A percentile compares a stretch with the other conserved stretches of the same genome.
Conservation (phyloP, 2,797 vertebrate species). For the Peromyscus attwateri region DNA sequence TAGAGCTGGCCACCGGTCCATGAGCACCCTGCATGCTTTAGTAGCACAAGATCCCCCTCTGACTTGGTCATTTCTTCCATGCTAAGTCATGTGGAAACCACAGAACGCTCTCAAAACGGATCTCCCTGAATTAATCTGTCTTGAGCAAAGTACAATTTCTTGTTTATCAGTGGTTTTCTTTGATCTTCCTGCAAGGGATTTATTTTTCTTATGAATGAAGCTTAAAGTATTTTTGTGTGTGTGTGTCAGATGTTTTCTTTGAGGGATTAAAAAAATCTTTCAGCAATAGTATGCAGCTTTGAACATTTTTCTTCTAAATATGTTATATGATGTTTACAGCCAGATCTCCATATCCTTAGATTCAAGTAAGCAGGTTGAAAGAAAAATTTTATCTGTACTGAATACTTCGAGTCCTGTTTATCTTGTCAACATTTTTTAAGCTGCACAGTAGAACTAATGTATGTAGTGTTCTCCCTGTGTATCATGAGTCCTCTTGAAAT, state of each 20-base stretch:
- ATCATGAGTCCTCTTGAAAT: not conserved
- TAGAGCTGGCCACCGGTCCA: not conserved
- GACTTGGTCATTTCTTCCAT: constrained; percentile 6
- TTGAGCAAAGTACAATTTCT: not conserved
- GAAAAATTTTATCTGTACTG: not conserved
- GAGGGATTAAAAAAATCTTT: constrained; percentile 22
- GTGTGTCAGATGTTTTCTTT: constrained; percentile 60
- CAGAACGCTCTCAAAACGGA: not conserved
- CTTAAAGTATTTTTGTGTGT: not conserved
- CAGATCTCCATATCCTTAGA: not conserved
- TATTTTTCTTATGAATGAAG: constrained; percentile 50
- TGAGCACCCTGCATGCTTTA: not conserved
- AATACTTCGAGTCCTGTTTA: not conserved
- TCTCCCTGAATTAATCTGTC: constrained; percentile 21
- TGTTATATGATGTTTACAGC: not conserved
- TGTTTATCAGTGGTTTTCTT: constrained; percentile 49
- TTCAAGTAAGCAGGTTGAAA: not conserved
- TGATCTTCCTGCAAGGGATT: constrained; percentile 33
- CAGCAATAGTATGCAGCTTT: not conserved
- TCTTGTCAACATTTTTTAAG: not conserved
- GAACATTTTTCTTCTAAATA: constrained; percentile 35
- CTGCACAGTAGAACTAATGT: not conserved
- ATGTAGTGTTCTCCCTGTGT: not conserved
- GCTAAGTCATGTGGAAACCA: not conserved
- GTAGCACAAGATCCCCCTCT: not conserved